Evolutionary conservation across 2,113 vertebrate genomes (phyloP).

Genomic region (Condylura cristata): DNA sequence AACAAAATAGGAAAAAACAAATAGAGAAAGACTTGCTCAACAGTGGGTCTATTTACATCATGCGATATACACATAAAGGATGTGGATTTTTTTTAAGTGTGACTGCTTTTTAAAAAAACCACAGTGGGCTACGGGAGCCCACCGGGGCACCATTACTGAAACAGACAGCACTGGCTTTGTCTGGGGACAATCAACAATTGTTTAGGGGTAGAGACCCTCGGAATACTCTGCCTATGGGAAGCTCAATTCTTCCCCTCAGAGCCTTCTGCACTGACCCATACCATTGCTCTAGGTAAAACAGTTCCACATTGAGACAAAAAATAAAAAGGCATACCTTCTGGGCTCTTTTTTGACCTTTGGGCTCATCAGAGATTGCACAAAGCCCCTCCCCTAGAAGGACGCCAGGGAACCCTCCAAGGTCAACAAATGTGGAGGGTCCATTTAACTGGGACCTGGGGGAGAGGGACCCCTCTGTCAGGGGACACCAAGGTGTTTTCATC

Average conservation of each 20-base stretch:
- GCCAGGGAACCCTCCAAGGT: neutral
- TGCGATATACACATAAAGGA: conserved; percentile 6
- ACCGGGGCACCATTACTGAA: neutral
- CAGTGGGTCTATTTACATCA: conserved; percentile 3
- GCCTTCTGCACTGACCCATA: neutral
- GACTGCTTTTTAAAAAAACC: neutral
- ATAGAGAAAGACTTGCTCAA: neutral
- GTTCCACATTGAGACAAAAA: neutral
- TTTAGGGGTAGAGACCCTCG: neutral
- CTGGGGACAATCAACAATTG: neutral
- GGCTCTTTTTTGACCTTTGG: neutral
- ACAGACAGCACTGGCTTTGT: conserved; percentile 40
- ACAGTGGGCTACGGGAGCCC: neutral
- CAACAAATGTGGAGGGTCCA: neutral
- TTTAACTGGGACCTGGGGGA: neutral
- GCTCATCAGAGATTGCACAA: neutral
- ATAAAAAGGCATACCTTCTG: neutral
- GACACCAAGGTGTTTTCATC: neutral
- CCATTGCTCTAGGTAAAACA: neutral
- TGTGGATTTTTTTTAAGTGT: neutral
- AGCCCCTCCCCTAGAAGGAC: neutral
- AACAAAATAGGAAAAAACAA: neutral
- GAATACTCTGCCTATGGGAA: neutral
- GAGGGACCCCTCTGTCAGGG: neutral
- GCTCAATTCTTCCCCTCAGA: neutral